Evolutionary conservation across 2,113 vertebrate species (phyloP).

Genomic region (Barbus barbus): DNA sequence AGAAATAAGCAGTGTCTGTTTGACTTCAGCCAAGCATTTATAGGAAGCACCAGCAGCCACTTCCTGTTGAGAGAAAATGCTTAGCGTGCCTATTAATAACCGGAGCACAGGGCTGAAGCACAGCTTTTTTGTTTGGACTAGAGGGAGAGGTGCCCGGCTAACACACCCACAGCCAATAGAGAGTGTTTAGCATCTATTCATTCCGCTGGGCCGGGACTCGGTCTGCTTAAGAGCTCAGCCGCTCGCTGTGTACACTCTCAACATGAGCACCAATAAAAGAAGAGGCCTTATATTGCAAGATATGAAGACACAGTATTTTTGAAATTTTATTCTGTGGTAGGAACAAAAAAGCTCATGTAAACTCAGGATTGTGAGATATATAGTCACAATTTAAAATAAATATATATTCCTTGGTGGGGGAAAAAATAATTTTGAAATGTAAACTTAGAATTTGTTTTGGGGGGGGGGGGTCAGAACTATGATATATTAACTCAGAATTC

Average conservation of each 20-base stretch:
- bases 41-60: conserved; percentile 45
- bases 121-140: conserved; percentile 43
- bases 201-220: conserved; percentile 42
- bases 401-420: too few species aligned
- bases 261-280: conserved; percentile 28
- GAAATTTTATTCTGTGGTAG: too few species aligned
- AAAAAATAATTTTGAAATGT: too few species aligned
- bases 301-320: too few species aligned
- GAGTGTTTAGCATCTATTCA: conserved; percentile 50
- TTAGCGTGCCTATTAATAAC: conserved; percentile 35
- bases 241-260: conserved; percentile 45
- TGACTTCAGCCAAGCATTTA: conserved; percentile 2
- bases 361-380: too few species aligned
- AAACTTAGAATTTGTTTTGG: too few species aligned
- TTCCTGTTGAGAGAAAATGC: conserved; percentile 44
- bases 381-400: too few species aligned
- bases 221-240: conserved; percentile 40
- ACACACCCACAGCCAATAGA: conserved; percentile 57
- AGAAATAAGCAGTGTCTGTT: neutral
- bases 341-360: too few species aligned
- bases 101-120: conserved; percentile 29
- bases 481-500: too few species aligned
- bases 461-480: too few species aligned
- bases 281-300: neutral
- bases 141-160: conserved; percentile 27